A percentile compares a stretch with the other conserved stretches of the same genome.
Conservation (phyloP, 2,113 vertebrate genomes). For the Ameiurus melas region DNA sequence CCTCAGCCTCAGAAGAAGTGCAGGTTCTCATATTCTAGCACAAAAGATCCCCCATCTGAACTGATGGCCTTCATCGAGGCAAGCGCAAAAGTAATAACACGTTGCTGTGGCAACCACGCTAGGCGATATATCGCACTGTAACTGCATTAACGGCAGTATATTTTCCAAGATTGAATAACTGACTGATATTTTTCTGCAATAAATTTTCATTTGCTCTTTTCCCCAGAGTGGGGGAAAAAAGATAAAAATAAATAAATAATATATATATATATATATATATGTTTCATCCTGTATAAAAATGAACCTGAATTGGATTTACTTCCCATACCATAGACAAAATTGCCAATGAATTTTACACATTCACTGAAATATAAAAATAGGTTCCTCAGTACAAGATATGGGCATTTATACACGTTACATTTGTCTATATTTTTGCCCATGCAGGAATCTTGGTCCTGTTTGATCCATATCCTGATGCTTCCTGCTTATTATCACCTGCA, state of each 20-base stretch:
- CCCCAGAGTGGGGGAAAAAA: constrained; percentile 31
- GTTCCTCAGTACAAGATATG: neutral
- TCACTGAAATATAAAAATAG: neutral
- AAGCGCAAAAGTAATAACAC: constrained; percentile 38
- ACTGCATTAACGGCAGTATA: constrained; percentile 48
- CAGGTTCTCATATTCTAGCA: constrained; percentile 21
- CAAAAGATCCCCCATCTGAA: constrained; percentile 34
- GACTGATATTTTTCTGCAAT: constrained; percentile 46
- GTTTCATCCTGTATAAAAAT: constrained; percentile 19
- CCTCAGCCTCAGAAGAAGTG: neutral
- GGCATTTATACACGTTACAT: no score
- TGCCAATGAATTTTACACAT: neutral
- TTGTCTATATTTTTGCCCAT: neutral
- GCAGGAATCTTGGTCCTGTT: neutral
- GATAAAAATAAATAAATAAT: constrained; percentile 8
- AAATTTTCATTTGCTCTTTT: constrained; percentile 48
- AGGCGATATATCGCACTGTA: constrained; percentile 39
- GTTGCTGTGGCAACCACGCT: constrained; percentile 50
- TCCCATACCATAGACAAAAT: neutral
- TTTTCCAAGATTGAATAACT: constrained; percentile 44
- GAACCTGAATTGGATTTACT: constrained; percentile 28
- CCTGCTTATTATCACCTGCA: neutral
- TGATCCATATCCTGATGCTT: neutral
- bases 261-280: neutral
- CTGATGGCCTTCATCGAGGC: constrained; percentile 33